Conservation (phyloP, 2,888 invertebrate genomes). For the Melieria omissa region DNA sequence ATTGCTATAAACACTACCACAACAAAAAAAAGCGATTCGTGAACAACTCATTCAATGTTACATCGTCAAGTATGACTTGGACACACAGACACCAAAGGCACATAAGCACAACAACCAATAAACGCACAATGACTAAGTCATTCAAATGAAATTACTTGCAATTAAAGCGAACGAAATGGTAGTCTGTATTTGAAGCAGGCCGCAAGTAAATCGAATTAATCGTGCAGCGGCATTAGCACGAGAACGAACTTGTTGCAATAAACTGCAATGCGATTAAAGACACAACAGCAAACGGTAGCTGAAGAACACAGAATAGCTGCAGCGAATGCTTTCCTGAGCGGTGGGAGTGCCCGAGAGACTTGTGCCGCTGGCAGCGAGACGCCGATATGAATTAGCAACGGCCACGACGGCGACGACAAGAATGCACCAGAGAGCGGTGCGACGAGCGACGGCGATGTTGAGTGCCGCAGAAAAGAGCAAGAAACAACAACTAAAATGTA, state of each 20-base stretch:
- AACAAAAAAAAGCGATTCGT: not conserved
- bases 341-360: slow-evolving; percentile 18
- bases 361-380: too few species aligned
- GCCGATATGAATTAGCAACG: too few species aligned
- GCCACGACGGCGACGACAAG: too few species aligned
- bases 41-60: not conserved
- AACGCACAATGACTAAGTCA: not conserved
- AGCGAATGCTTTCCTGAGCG: slow-evolving; percentile 23
- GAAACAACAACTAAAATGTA: too few species aligned
- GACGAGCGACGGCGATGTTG: too few species aligned
- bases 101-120: not conserved
- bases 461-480: too few species aligned
- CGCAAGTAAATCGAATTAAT: too few species aligned
- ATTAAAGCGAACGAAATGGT: too few species aligned
- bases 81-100: not conserved
- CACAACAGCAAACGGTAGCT: slow-evolving; percentile 4
- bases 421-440: too few species aligned
- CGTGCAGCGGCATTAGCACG: too few species aligned
- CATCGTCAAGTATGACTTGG: not conserved
- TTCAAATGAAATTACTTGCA: slow-evolving; percentile 1
- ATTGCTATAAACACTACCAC: not conserved
- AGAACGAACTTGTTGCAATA: not conserved
- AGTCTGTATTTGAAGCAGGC: too few species aligned
- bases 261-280: slow-evolving; percentile 22
- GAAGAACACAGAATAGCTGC: slow-evolving; percentile 17